Evolutionary conservation across 92 coral and sea anemone species (phyloP).

Genomic region (Hydrozoanthus gracilis): DNA sequence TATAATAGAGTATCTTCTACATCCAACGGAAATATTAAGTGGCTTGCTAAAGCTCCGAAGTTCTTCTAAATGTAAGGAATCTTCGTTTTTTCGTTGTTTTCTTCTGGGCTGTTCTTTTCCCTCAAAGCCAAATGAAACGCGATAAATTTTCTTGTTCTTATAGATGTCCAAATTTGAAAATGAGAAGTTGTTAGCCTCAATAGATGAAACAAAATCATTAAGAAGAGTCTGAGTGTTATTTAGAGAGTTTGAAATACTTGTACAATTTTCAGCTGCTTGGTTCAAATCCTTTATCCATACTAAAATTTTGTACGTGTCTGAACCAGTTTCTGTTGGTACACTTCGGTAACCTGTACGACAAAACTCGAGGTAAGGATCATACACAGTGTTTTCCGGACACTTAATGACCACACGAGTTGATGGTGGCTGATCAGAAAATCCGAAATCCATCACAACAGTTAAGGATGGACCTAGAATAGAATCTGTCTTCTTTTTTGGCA

Average conservation of each 20-base stretch:
- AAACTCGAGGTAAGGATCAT: conserved; percentile 43
- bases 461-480: background rate
- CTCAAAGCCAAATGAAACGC: background rate
- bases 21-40: background rate
- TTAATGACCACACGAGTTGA: background rate
- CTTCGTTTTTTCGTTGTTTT: background rate
- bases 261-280: background rate
- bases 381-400: conserved; percentile 41
- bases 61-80: conserved; percentile 2
- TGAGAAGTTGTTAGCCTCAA: background rate
- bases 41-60: conserved; percentile 20
- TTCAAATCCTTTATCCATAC: conserved; percentile 44
- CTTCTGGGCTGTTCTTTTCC: background rate
- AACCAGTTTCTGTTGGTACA: conserved; percentile 52
- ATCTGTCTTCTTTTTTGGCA: too few relatives aligned
- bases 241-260: background rate
- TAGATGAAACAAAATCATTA: background rate
- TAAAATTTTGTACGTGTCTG: conserved; percentile 52
- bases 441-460: conserved; percentile 21
- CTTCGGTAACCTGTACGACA: conserved; percentile 12
- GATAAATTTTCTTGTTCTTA: background rate
- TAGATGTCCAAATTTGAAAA: background rate
- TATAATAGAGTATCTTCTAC: background rate
- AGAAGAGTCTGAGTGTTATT: background rate
- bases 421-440: conserved; percentile 27